Conservation (phyloP, 2,888 invertebrate genomes). For the Oxyteleia sp. region DNA sequence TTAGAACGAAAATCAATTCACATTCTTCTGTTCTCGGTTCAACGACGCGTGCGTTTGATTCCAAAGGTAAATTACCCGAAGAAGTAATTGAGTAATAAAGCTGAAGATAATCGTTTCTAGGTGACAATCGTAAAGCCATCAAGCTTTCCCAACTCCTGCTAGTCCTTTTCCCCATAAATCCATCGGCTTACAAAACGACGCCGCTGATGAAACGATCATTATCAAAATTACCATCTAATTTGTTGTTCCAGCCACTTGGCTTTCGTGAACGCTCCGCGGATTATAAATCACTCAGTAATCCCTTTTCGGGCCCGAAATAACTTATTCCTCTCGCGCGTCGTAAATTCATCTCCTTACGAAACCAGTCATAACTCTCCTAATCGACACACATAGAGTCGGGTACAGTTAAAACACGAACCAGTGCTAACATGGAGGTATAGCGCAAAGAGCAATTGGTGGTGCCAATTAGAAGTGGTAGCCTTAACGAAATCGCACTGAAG, state of each 20-base stretch:
- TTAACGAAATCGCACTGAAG: too few species aligned
- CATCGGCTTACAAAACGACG: conserved; percentile 4
- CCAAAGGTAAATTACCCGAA: not conserved
- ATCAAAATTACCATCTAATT: conserved; percentile 24
- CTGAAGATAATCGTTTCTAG: not conserved
- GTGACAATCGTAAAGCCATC: not conserved
- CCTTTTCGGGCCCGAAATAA: conserved; percentile 22
- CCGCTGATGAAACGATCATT: conserved; percentile 20
- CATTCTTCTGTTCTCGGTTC: not conserved
- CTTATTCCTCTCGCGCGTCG: conserved; percentile 7
- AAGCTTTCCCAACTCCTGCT: not conserved
- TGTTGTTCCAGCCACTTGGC: conserved; percentile 19
- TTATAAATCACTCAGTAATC: conserved; percentile 30
- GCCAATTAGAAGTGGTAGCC: too few species aligned
- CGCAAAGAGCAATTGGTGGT: too few species aligned
- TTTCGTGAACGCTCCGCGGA: conserved; percentile 12
- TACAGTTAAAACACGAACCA: conserved; percentile 1
- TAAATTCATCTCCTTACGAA: conserved; percentile 26
- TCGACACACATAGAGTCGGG: not conserved
- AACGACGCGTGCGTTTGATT: not conserved
- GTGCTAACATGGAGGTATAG: too few species aligned
- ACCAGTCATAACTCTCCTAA: not conserved
- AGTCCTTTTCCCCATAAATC: conserved; percentile 3
- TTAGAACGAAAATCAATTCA: not conserved
- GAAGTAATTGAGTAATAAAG: not conserved